Conservation (phyloP, 2,797 vertebrate species). For the Masticophis lateralis region DNA sequence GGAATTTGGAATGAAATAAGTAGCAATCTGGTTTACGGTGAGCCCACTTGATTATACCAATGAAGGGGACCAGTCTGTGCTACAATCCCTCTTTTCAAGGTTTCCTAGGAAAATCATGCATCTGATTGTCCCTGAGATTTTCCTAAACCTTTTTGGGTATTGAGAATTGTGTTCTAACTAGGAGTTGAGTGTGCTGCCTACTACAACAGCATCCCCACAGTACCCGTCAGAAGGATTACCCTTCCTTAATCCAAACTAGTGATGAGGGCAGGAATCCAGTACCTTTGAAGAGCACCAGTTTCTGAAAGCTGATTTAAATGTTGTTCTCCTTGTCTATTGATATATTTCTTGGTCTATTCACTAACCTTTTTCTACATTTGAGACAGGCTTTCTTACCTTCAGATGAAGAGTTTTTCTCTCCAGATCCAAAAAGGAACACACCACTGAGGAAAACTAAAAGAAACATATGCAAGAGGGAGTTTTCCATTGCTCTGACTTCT, state of each 20-base stretch:
- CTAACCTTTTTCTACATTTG: background rate
- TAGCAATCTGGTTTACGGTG: background rate
- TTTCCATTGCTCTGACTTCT: conserved; percentile 38
- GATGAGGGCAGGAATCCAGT: background rate
- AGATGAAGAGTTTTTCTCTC: conserved; percentile 34
- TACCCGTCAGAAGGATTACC: background rate
- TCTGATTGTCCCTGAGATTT: background rate
- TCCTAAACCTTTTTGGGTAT: background rate
- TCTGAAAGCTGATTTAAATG: background rate
- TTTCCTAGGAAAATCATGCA: background rate
- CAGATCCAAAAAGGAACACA: conserved; percentile 13
- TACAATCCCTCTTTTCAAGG: background rate
- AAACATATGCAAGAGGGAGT: fast-evolving
- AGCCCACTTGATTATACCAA: background rate
- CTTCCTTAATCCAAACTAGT: background rate
- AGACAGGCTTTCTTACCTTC: conserved; percentile 61
- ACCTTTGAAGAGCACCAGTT: background rate
- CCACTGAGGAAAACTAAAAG: conserved; percentile 24
- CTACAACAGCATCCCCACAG: background rate
- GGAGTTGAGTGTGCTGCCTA: background rate
- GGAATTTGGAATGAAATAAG: background rate
- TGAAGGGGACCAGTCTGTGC: background rate
- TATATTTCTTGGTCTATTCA: background rate
- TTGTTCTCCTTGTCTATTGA: too few species aligned
- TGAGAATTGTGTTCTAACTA: background rate